phyloP scores from a whole-genome alignment of 2,113 vertebrate species.

The Ceyx melanurus region DNA sequence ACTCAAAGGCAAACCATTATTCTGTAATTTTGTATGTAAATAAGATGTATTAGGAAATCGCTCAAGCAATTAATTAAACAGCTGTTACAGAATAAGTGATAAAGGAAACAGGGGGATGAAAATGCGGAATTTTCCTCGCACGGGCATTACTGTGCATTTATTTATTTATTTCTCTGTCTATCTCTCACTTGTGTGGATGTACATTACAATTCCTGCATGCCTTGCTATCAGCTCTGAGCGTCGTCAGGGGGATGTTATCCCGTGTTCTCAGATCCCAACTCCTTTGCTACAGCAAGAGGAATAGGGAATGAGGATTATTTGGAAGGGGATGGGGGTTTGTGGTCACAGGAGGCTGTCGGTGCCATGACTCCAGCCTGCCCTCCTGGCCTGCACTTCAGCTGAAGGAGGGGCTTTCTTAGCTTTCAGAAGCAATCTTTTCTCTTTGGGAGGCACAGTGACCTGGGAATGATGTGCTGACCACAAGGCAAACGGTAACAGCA shows the following conservation, averaged over 20 bases:
- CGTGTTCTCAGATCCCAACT: neutral
- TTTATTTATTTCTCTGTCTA: constrained; percentile 32
- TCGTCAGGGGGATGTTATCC: neutral
- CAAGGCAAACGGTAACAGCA: neutral
- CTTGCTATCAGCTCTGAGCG: neutral
- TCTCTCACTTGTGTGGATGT: neutral
- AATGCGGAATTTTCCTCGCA: constrained; percentile 52
- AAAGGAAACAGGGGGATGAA: constrained; percentile 64
- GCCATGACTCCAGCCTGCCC: neutral
- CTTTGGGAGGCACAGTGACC: neutral
- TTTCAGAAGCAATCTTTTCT: neutral
- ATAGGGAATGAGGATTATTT: neutral
- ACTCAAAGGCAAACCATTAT: constrained; percentile 73
- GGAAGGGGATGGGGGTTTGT: neutral
- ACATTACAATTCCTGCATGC: neutral
- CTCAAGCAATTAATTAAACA: constrained; percentile 78
- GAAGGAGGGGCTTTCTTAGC: neutral
- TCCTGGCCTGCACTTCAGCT: neutral
- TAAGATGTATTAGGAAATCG: constrained; percentile 74
- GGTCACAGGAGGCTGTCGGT: neutral
- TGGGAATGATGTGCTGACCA: neutral
- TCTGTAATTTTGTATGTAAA: constrained; percentile 78
- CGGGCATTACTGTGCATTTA: constrained; percentile 8
- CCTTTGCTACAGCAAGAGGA: neutral
- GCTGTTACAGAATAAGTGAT: constrained; percentile 76